phyloP scores from a whole-genome alignment of 2,888 invertebrate genomes.

The Asteroscopus sphinx region DNA sequence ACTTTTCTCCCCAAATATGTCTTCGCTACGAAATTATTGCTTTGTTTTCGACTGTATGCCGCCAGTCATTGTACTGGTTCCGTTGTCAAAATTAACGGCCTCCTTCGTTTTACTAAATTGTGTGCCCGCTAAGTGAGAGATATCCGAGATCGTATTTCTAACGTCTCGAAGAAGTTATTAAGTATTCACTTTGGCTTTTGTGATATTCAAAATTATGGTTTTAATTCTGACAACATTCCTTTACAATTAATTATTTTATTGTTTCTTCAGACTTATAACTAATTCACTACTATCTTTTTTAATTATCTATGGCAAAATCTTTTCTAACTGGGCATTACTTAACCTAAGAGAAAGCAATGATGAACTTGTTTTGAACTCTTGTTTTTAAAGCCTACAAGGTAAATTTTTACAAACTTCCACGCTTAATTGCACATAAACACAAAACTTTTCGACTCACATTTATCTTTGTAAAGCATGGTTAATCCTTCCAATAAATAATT shows the following conservation, averaged over 20 bases:
- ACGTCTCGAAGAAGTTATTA: conserved; percentile 26
- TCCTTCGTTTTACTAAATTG: conserved; percentile 30
- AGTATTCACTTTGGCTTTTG: conserved; percentile 26
- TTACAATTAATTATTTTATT: conserved; percentile 20
- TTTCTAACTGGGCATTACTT: conserved; percentile 8
- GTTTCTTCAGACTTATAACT: background rate
- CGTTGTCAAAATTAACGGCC: conserved; percentile 45
- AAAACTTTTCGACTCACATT: conserved; percentile 61
- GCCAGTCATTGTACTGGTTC: conserved; percentile 55
- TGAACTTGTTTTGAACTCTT: conserved; percentile 31
- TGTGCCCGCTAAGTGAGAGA: conserved; percentile 23
- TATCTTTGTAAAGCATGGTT: conserved; percentile 57
- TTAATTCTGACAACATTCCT: conserved; percentile 13
- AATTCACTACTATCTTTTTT: background rate
- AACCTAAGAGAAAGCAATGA: conserved; percentile 10
- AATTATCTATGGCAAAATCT: conserved; percentile 23
- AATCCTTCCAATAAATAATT: conserved; percentile 55
- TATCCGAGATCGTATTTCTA: conserved; percentile 17
- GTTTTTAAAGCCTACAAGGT: conserved; percentile 35
- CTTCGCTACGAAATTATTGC: conserved; percentile 70
- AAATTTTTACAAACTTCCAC: conserved; percentile 53
- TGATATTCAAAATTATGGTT: conserved; percentile 18
- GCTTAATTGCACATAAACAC: conserved; percentile 58
- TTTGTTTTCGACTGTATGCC: conserved; percentile 73
- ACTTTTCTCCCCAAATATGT: conserved; percentile 61